phyloP scores from a whole-genome alignment of 2,113 vertebrate species.

The Sander lucioperca region DNA sequence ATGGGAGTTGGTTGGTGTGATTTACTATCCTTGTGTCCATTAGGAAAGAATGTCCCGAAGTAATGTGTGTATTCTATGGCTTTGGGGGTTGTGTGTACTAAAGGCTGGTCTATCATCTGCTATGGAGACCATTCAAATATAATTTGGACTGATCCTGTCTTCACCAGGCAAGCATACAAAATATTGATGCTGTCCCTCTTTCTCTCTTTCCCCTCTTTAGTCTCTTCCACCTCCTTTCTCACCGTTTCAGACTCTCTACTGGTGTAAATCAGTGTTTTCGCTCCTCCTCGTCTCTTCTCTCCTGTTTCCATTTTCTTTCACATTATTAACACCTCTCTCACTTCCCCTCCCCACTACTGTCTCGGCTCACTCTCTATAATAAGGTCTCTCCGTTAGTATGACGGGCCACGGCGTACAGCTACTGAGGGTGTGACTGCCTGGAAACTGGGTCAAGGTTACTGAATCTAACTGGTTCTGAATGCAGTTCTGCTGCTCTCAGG shows the following conservation, averaged over 20 bases:
- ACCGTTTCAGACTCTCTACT: constrained; percentile 14
- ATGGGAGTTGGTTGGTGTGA: constrained; percentile 56
- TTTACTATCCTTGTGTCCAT: constrained; percentile 62
- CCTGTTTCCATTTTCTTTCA: constrained; percentile 27
- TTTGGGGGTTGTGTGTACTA: constrained; percentile 40
- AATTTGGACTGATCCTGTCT: neutral
- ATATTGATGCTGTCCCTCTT: constrained; percentile 4
- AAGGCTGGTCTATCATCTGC: constrained; percentile 14
- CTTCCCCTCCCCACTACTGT: neutral
- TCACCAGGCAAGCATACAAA: neutral
- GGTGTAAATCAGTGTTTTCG: neutral
- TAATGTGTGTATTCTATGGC: constrained; percentile 38
- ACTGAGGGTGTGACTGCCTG: constrained; percentile 43
- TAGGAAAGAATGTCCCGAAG: constrained; percentile 21
- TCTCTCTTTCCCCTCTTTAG: neutral
- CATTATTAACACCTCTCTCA: constrained; percentile 44
- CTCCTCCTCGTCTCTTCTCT: constrained; percentile 7
- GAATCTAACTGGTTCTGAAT: constrained; percentile 52
- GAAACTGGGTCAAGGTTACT: constrained; percentile 83
- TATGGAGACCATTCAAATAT: neutral
- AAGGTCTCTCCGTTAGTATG: constrained; percentile 63
- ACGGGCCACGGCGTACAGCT: constrained; percentile 5
- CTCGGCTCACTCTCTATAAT: constrained; percentile 52
- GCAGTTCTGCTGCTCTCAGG: constrained; percentile 51
- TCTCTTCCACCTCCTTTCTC: constrained; percentile 3